Base-by-base conservation (phyloP, 53 echinoderm and acorn worm genomes). In the Hippasteria phrygiana region DNA sequence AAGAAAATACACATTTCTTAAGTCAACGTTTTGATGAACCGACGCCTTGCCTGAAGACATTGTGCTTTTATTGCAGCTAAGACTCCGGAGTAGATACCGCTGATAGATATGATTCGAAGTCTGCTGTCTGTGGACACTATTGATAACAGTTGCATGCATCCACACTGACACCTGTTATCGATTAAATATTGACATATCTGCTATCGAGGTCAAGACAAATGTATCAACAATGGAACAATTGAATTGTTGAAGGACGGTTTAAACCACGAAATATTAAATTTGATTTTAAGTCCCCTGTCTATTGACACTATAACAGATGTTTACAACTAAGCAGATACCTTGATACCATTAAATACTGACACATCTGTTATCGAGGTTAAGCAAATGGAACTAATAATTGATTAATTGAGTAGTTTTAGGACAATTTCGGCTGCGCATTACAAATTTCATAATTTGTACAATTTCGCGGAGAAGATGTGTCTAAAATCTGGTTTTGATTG, bases 61-160 rank as follows among this genome's bases (percentile, higher is more conserved):
- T 1, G 18, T 72, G 72, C 24, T 41, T 47, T 40, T 39, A 72
- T 72, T 20, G 40, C 72, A 72, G 72, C 72, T 17, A 24, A 17
- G 35, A 70, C 35, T 77, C 56, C 46, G 50, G 85, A 85, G 85
- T 85, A 64, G 71, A 69, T 85, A 22, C 48, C 50, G 85, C 47
- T 85, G 85, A 85, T 14, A 45, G 70, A 85, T 85, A 48, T 85
- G 85, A 85, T 85, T 71, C 36, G 37, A 35, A 64, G 47, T 33
- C 47, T 26, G 20, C 18, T 53, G 8, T 32, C 50, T 43, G 35
- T 7, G 36, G 51, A 71, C 24, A 65, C 22, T 26, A n/a, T 69
- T 51, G 54, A 67, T 51, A 53, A 50, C 29, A 75, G 47, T 17
- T 59, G 33, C 26, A 66, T 36, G 33, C 35, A 7, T 1, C 12